A percentile compares a stretch with the other conserved stretches of the same genome.
phyloP scores from a whole-genome alignment of 2,797 vertebrate genomes.

The Urosaurus nigricauda region DNA sequence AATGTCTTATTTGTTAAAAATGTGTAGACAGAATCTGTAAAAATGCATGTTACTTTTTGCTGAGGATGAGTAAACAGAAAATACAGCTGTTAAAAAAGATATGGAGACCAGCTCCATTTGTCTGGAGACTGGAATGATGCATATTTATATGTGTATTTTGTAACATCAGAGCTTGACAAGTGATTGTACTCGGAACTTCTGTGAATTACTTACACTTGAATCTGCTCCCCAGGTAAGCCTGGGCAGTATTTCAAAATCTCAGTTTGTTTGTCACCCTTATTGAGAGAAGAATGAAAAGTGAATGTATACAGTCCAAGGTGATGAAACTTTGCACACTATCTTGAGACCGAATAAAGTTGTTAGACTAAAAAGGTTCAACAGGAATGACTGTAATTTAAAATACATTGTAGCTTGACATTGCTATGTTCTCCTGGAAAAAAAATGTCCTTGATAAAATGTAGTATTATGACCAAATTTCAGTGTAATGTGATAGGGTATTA shows the following conservation, averaged over 20 bases:
- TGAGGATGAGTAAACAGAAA: constrained; percentile 9
- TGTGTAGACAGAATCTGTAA: not conserved
- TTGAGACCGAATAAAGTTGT: not conserved
- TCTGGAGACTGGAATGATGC: not conserved
- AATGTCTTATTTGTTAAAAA: not conserved
- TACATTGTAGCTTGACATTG: not conserved
- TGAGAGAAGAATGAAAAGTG: not conserved
- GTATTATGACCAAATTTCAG: not conserved
- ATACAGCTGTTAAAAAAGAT: not conserved
- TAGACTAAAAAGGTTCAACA: not conserved
- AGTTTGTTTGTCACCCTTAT: not conserved
- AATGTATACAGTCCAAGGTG: not conserved
- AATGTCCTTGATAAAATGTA: not conserved
- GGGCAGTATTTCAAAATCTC: not conserved
- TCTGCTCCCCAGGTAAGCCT: not conserved
- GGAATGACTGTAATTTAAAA: not conserved
- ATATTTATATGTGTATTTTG: not conserved
- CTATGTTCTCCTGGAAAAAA: not conserved
- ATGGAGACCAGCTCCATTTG: not conserved
- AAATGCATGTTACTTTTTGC: not conserved
- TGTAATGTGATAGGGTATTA: not conserved
- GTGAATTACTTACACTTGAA: not conserved
- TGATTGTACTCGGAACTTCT: not conserved
- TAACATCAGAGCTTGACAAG: not conserved
- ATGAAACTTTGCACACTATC: not conserved